Conservation (phyloP, 30 jellyfish, hydroid and myxozoan species). For the Turritopsis dohrnii region DNA sequence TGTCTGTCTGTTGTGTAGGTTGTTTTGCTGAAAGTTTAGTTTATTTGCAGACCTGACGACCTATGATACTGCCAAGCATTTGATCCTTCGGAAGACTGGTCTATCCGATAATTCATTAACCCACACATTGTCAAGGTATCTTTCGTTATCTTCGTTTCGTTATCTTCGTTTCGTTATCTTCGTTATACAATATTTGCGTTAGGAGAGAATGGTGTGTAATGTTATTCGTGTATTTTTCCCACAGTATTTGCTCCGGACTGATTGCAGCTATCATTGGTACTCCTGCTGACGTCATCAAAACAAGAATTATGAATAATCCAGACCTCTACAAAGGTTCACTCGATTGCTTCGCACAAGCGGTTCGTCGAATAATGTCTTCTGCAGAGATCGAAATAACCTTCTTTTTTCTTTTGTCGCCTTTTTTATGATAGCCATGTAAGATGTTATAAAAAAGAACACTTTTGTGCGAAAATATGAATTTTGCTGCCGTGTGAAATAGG, state of each 20-base stretch:
- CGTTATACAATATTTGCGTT: too few species aligned
- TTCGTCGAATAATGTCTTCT: too few species aligned
- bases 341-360: slow-evolving; percentile 81
- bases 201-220: not conserved
- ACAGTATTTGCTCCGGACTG: slow-evolving; percentile 84
- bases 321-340: slow-evolving; percentile 74
- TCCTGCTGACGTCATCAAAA: slow-evolving; percentile 95
- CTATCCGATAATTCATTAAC: slow-evolving; percentile 71
- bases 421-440: too few species aligned
- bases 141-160: too few species aligned
- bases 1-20: not conserved
- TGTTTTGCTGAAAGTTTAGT: not conserved
- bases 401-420: too few species aligned
- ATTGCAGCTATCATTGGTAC: slow-evolving; percentile 85
- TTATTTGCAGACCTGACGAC: slow-evolving; percentile 62
- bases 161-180: too few species aligned
- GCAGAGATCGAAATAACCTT: too few species aligned
- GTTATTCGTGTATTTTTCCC: not conserved
- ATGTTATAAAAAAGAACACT: too few species aligned
- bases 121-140: slow-evolving; percentile 67
- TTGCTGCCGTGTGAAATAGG: too few species aligned
- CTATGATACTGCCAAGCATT: slow-evolving; percentile 83
- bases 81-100: slow-evolving; percentile 65
- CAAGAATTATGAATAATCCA: slow-evolving; percentile 92
- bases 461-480: too few species aligned